Base-by-base conservation (phyloP, 2,797 vertebrate genomes). In the Lindbergichthys nudifrons region DNA sequence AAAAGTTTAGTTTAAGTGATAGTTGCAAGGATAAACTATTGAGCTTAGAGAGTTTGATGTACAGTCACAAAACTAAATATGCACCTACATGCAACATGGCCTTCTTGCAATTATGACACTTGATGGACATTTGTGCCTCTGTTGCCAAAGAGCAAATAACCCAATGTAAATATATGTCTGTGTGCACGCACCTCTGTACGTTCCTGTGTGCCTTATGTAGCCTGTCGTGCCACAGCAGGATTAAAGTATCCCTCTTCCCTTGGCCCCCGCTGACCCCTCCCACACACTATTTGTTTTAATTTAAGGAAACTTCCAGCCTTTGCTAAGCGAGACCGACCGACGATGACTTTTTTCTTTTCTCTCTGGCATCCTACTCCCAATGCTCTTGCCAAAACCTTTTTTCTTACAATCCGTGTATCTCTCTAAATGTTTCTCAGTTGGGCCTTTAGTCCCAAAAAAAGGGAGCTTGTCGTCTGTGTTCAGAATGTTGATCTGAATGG, bases 241-340 rank as follows among this genome's bases (percentile, higher is more conserved):
- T 94, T 94, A 93, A 91, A 92, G 89, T 90, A 91, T 94, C 88
- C 87, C 63, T 90, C 83, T 68, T 83, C 82, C 72, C 69, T 75
- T 68, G 21, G 81, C 81, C 77, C 67, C 73, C 41, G 9, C 18
- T 32, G 63, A 81, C 87, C 85, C 87, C 80, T 89, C 89, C 90
- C 86, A 85, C 80, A 61, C 81, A 51, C 64, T 93, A 88, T 93
- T 94, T 94, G 89, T 89, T 93, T 94, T 93, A 93, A 94, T 93
- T 93, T 92, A 92, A 87, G 84, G 92, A 90, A 94, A 89, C 82
- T 87, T 92, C 87, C 79, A 84, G 72, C 79, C 79, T 77, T 64
- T 61, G 85, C 87, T 36, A 77, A 82, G 81, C 45, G 11, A 84
- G 76, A 75, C 83, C 30, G 53, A 86, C 86, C 45, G 19, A 77